phyloP scores from a whole-genome alignment of 1,140 invertebrate species.

The Drosophila funebris region DNA sequence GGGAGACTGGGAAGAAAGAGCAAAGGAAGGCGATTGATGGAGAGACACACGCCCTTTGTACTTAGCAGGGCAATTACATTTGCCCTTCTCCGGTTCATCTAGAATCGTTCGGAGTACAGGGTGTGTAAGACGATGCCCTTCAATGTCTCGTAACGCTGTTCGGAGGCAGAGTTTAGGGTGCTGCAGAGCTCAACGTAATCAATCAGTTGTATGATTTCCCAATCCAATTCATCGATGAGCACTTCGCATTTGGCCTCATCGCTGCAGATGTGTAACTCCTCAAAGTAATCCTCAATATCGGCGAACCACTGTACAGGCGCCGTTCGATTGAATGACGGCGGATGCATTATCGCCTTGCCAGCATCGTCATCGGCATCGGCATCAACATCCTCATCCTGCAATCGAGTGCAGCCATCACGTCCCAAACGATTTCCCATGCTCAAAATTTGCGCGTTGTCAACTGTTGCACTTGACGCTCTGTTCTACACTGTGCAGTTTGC shows the following conservation, averaged over 20 bases:
- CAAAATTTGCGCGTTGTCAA: not conserved
- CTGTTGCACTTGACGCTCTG: not conserved
- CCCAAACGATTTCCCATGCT: constrained; percentile 13
- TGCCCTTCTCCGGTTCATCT: not conserved
- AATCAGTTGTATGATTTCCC: constrained; percentile 18
- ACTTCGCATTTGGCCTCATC: constrained; percentile 23
- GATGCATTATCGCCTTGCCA: constrained; percentile 3
- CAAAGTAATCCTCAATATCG: constrained; percentile 19
- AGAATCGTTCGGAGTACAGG: not conserved
- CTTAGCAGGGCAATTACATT: not conserved
- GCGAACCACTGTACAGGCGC: constrained; percentile 14
- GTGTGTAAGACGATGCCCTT: constrained; percentile 18
- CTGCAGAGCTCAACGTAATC: not conserved
- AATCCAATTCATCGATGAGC: constrained; percentile 23
- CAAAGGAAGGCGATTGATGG: not conserved
- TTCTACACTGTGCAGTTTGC: too few relatives aligned
- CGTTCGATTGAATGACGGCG: constrained; percentile 21
- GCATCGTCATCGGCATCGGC: not conserved
- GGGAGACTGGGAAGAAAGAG: not conserved
- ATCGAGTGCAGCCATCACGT: not conserved
- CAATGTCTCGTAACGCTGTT: constrained; percentile 20
- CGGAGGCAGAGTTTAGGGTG: not conserved
- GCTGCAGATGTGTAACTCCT: constrained; percentile 20
- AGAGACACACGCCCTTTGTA: not conserved
- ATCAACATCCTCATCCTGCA: not conserved